Base-by-base conservation (phyloP, 2,113 vertebrate species). In the Lathamus discolor region DNA sequence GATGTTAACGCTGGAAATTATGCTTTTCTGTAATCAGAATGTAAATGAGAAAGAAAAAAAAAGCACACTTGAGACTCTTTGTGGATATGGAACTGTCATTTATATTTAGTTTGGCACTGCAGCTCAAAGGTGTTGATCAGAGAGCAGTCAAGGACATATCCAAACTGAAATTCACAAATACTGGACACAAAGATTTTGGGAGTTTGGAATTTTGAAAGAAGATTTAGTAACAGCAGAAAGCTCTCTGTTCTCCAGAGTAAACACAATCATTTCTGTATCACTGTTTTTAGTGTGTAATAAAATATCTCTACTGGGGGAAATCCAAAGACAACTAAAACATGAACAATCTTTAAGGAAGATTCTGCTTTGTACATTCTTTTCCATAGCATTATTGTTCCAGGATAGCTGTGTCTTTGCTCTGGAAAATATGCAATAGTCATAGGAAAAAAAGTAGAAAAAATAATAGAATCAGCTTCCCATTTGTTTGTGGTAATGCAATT, bases 1-100 rank as follows among this genome's bases (percentile, higher is more conserved):
- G 83, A 93, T 89, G 37, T 83, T 95, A 95, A 89, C 6, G 3
- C 31, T 80, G 46, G 72, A 96, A 95, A 86, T 59, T 61, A 89
- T 23, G 39, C 28, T 91, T 95, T 64, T 79, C 66, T 86, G 20
- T 86, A 96, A 92, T 73, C 46, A 90, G 51, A 85, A 80, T 86
- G 41, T 59, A 79, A 85, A 86, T 35, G 54, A 33, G 18, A 5
- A 0, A 1, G 3, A 23, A 46, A 46, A 37, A 28, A 63, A 67
- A 37, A 13, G 13, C 75, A 46, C 83, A 23, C 70, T 79, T 55
- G 89, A 88, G 90, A 88, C n/a, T 85, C 35, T 57, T 78, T 49
- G 22, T 79, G 57, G 78, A 39, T 25, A 39, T 48, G 41, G 35
- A 74, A 59, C 20, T 80, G 54, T 17, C 70, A 72, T 74, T 95